Evolutionary conservation across 2,888 invertebrate species (phyloP), one percentile per base, ranked within the genome.

Genomic region (Folsomia candida): DNA sequence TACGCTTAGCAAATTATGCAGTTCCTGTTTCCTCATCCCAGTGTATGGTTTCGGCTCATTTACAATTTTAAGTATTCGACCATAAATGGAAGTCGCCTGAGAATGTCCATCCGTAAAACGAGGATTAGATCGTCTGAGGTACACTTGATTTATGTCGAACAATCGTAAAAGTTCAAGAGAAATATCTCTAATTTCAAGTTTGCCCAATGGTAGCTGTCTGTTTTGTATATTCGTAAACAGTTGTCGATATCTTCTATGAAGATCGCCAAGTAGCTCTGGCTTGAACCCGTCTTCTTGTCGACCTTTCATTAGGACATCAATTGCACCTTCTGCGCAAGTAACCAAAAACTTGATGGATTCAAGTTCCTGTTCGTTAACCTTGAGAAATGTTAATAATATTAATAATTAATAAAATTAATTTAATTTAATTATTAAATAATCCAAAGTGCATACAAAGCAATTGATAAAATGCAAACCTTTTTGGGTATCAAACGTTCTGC

Each of bases 161-260:
- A 75, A 20, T 27, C 77, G n/a, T 11, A 72, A 60, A 51, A 77
- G 72, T 61, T 77, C 75, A 0, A 20, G 11, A 3, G 69, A 65
- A 51, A 72, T 70, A 51, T 77, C 67, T 11, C 59, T 4, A 24
- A 67, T 20, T 67, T 77, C 77, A 1, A 51, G 54, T 54, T 22
- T 51, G 14, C 58, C 70, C 24, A 75, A 63, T 11, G 70, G 77
- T 25, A 71, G 60, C 28, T 66, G 27, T 6, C 70, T 37, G 2
- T 66, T 61, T 47, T 29, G 59, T 4, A 64, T 4, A 14, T 51
- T 65, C 4, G 25, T 1, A 37, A 54, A 57, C 58, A 28, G n/a
- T 58, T 58, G 9, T 6, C 25, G 22, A 29, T 58, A 51, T 18
- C 51, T 11, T 3, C 51, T 24, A 4, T 11, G 9, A 25, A 65